phyloP scores from a whole-genome alignment of 2,888 invertebrate species.

The Celastrina argiolus region DNA sequence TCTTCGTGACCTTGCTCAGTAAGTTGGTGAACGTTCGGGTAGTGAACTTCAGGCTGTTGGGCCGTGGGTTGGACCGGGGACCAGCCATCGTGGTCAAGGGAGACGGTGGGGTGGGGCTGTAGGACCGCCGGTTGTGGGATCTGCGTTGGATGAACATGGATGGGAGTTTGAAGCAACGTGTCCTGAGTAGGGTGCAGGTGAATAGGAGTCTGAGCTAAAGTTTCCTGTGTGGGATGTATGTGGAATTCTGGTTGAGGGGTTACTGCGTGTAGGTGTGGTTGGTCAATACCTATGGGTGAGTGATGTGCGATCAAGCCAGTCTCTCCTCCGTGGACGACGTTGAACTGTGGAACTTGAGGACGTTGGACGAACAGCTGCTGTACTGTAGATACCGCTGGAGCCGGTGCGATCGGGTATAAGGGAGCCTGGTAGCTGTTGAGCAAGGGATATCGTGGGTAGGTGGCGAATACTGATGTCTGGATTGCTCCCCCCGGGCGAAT shows the following conservation, averaged over 20 bases:
- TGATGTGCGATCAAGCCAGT: conserved; percentile 47
- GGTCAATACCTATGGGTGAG: conserved; percentile 41
- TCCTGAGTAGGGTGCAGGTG: conserved; percentile 40
- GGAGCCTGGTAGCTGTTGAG: conserved; percentile 52
- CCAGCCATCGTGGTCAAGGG: conserved; percentile 65
- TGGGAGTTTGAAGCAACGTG: conserved; percentile 36
- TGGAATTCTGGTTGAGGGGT: conserved; percentile 36
- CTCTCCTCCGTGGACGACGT: conserved; percentile 43
- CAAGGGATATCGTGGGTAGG: conserved; percentile 65
- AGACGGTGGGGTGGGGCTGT: conserved; percentile 39
- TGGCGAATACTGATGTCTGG: conserved; percentile 66
- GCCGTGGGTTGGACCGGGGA: conserved; percentile 58
- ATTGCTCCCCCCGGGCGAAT: conserved; percentile 66
- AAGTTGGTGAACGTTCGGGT: conserved; percentile 50
- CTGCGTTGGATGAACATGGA: conserved; percentile 41
- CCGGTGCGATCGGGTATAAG: conserved; percentile 39
- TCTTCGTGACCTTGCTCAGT: conserved; percentile 61
- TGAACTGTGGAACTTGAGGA: conserved; percentile 52
- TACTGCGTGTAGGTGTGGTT: conserved; percentile 30
- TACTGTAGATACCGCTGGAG: conserved; percentile 32
- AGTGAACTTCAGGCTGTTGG: conserved; percentile 43
- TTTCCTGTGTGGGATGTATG: conserved; percentile 38
- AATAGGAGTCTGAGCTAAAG: conserved; percentile 36
- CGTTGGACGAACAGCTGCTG: conserved; percentile 45
- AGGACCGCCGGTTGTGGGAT: conserved; percentile 31